Conservation (phyloP, 1,140 invertebrate species). For the Anastatus disparis region DNA sequence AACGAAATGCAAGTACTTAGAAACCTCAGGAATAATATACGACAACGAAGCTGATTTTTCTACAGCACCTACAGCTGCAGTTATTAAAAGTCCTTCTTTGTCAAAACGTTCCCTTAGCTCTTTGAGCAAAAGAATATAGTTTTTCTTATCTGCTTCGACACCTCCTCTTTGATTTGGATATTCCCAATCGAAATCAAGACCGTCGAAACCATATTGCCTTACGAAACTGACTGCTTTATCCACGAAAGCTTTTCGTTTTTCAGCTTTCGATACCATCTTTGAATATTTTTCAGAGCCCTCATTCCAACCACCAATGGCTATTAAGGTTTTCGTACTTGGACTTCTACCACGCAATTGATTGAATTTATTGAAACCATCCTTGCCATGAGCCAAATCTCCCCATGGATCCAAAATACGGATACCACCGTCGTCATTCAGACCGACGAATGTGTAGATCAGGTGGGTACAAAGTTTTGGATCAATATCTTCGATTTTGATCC, state of each 20-base stretch:
- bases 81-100: constrained; percentile 60
- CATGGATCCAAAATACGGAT: constrained; percentile 70
- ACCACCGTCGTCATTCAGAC: constrained; percentile 61
- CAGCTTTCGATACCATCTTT: constrained; percentile 65
- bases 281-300: constrained; percentile 75
- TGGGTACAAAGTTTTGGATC: constrained; percentile 76
- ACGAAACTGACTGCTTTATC: constrained; percentile 71
- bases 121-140: constrained; percentile 65
- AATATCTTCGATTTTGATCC: constrained; percentile 69
- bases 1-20: constrained; percentile 71
- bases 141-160: constrained; percentile 66
- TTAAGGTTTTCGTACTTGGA: constrained; percentile 72
- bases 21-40: constrained; percentile 70
- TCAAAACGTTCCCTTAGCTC: constrained; percentile 67
- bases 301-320: constrained; percentile 82
- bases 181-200: constrained; percentile 86
- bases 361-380: constrained; percentile 65
- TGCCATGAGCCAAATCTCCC: constrained; percentile 68
- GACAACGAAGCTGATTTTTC: constrained; percentile 60
- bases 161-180: constrained; percentile 78
- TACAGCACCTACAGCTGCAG: constrained; percentile 67
- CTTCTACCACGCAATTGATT: constrained; percentile 70
- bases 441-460: constrained; percentile 76
- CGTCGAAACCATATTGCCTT: constrained; percentile 78
- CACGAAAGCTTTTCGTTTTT: constrained; percentile 71